Base-by-base conservation (phyloP, 1,140 invertebrate species). In the Lordiphosa clarofinis region DNA sequence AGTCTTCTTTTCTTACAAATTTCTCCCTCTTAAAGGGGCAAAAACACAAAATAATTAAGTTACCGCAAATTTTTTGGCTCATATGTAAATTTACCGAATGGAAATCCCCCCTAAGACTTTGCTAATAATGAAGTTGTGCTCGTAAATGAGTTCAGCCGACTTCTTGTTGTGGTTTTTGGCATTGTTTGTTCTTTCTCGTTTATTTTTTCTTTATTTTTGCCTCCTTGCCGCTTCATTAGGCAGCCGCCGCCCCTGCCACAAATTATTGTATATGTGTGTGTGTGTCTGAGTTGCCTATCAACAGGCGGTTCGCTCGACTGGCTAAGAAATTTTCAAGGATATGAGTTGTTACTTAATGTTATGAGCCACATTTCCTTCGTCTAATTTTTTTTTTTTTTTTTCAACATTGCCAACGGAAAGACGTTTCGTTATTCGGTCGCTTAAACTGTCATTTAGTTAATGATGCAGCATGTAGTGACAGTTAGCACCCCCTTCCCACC, bases 341-440 rank as follows among this genome's bases (percentile, higher is more conserved):
- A 60, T 60, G 49, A 50, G 33, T 60, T 60, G 57, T 60, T 60
- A 60, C 48, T 60, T 47, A 60, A 60, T 44, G 49, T 60, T 53
- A 60, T 53, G 57, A 10, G 35, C 57, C 49, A 60, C 49, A 53
- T 53, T 53, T 60, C 57, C 47, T 49, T 35, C 47, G 12, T 49
- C 56, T 57, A 57, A 57, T 57, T 57, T 48, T 57, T 33, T 40
- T 57, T 48, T 57, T 33, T 40, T 15, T 12, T 39, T 39, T 39
- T 15, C 21, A 21, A 21, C 21, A 21, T 21, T 21, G 24, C 24
- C 28, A 24, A 39, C 31, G 46, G n/a, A 31, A 33, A 39, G 24
- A 39, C 11, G 35, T 40, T 40, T 52, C 8, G 40, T 38, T 12
- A 8, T 37, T 12, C 24, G 40, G 47, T 39, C 49, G 49, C 49